Conservation (phyloP, 2,113 vertebrate genomes). For the Osmerus eperlanus region DNA sequence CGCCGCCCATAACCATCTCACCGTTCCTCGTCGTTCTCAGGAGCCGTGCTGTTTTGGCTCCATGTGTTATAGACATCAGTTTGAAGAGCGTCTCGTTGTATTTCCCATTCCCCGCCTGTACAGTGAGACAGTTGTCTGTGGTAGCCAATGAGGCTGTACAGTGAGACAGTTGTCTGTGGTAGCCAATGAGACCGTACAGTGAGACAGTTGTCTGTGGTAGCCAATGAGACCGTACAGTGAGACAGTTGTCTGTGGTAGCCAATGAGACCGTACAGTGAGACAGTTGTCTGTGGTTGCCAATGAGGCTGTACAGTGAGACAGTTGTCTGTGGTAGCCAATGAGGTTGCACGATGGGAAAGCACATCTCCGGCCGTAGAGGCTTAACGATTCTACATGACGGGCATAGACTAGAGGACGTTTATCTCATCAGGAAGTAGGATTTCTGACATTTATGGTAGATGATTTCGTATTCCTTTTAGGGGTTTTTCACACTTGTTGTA, state of each 20-base stretch:
- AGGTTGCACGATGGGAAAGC: too few species aligned
- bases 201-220: neutral
- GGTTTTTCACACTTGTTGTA: constrained; percentile 12
- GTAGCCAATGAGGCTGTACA: too few species aligned
- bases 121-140: constrained; percentile 13
- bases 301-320: neutral
- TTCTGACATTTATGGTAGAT: neutral
- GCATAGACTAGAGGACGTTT: neutral
- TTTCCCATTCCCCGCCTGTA: constrained; percentile 16
- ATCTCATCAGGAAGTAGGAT: constrained; percentile 6
- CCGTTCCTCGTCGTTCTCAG: too few species aligned
- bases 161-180: neutral
- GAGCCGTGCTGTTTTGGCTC: neutral
- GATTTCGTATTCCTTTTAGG: neutral
- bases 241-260: neutral
- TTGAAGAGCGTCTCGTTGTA: constrained; percentile 8
- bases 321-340: too few species aligned
- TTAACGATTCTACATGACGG: too few species aligned
- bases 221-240: neutral
- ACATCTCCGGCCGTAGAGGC: too few species aligned
- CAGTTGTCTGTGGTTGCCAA: neutral
- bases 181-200: too few species aligned
- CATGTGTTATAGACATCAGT: constrained; percentile 5
- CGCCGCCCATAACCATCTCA: too few species aligned
- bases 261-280: neutral